Evolutionary conservation across 1,140 invertebrate genomes (phyloP).

Genomic region (Leptinotarsa lineolata): DNA sequence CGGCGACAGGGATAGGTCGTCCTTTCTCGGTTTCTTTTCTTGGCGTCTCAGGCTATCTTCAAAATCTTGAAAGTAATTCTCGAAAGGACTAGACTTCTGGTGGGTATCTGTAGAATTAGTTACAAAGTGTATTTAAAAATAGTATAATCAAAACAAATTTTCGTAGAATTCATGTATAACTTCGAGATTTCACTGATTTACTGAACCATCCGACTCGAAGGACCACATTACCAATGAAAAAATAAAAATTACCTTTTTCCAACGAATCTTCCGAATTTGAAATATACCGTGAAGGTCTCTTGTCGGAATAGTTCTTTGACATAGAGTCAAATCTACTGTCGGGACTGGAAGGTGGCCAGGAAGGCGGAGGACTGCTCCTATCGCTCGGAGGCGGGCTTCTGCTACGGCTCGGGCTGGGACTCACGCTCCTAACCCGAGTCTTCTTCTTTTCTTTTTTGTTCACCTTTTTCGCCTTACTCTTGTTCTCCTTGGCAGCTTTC

Average conservation of each 20-base stretch:
- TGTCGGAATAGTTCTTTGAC: constrained; percentile 32
- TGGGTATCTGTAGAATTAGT: neutral
- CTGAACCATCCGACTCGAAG: no score
- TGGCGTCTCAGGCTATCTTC: constrained; percentile 10
- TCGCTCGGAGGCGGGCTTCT: constrained; percentile 54
- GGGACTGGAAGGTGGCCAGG: constrained; percentile 43
- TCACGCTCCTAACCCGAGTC: constrained; percentile 32
- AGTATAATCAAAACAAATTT: no score
- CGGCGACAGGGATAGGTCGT: constrained; percentile 36
- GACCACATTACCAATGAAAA: neutral
- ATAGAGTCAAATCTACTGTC: constrained; percentile 39
- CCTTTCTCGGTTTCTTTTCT: constrained; percentile 23
- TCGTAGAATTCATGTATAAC: no score
- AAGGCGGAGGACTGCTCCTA: constrained; percentile 35
- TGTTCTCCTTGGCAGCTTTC: constrained; percentile 36
- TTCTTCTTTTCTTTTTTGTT: constrained; percentile 51
- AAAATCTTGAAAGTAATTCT: constrained; percentile 11
- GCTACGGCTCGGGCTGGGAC: constrained; percentile 55
- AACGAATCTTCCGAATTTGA: constrained; percentile 24
- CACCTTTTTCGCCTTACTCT: constrained; percentile 48
- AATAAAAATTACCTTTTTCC: constrained; percentile 13
- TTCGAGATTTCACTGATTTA: no score
- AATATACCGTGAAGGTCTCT: constrained; percentile 22
- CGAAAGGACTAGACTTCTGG: neutral
- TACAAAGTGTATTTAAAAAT: no score